These are phyloP conservation scores for Emydoidea blandingii DNA, from an alignment of 2,797 vertebrate genomes.

Conservation along the genomic window DNA sequence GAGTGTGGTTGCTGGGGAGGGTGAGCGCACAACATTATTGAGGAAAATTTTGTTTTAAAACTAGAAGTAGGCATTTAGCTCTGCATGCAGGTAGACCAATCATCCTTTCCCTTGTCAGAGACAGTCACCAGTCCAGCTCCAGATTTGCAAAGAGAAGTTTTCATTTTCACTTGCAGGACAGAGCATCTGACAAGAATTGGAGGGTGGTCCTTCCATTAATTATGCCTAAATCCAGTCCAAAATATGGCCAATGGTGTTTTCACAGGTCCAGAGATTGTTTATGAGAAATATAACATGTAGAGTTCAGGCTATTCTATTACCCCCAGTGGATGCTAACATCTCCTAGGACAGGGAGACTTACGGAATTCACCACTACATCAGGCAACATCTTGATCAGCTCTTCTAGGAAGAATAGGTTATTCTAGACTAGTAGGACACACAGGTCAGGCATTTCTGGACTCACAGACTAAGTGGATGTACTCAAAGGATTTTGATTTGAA, in stretches of 20 bases:
- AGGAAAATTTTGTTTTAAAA: neutral
- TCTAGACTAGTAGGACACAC: neutral
- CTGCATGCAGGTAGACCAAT: neutral
- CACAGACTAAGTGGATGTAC: neutral
- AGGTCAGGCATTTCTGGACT: neutral
- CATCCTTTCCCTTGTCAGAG: neutral
- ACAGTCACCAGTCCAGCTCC: neutral
- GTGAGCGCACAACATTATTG: neutral
- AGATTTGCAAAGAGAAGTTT: neutral
- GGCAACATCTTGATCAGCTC: neutral
- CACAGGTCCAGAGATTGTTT: neutral
- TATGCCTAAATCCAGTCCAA: neutral
- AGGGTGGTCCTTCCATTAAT: neutral
- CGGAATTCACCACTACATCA: neutral
- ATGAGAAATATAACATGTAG: neutral
- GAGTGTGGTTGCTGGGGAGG: too few relatives aligned
- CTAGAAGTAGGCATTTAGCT: neutral
- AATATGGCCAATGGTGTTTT: neutral
- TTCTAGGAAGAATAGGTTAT: neutral
- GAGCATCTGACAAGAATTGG: neutral
- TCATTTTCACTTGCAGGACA: neutral
- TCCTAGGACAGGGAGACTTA: neutral
- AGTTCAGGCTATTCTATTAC: neutral
- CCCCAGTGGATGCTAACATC: neutral
- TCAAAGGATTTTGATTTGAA: neutral